Percentiles rank a stretch among this genome's conserved stretches.
These are phyloP conservation scores for Drosophila sucinea DNA, from an alignment of 1,140 invertebrate species.

Conservation along the genomic window DNA sequence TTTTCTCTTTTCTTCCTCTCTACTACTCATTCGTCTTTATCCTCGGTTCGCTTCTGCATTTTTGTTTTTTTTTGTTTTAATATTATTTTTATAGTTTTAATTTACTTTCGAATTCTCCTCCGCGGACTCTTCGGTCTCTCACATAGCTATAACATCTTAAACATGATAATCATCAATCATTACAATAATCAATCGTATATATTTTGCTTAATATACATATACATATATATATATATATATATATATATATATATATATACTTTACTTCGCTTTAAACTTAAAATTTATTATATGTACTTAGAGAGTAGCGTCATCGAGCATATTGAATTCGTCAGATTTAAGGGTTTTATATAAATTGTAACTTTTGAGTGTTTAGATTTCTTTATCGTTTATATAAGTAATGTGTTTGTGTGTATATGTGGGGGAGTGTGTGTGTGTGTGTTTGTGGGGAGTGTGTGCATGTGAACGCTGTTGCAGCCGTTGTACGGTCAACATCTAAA, in stretches of 20 bases:
- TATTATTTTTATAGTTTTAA: slow-evolving; percentile 11
- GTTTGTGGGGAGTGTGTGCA: slow-evolving; percentile 23
- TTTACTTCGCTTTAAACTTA: slow-evolving; percentile 75
- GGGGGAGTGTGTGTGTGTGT: neutral
- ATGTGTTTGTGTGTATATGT: slow-evolving; percentile 5
- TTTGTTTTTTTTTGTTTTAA: neutral
- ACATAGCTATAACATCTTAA: slow-evolving; percentile 81
- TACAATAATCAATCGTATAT: slow-evolving; percentile 74
- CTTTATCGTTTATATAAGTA: slow-evolving; percentile 20
- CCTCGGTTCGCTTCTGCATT: slow-evolving; percentile 45
- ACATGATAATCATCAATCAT: slow-evolving; percentile 70
- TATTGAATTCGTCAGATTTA: slow-evolving; percentile 79
- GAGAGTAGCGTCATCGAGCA: slow-evolving; percentile 81
- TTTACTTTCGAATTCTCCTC: slow-evolving; percentile 40
- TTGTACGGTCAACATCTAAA: slow-evolving; percentile 62
- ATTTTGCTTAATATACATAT: slow-evolving; percentile 38
- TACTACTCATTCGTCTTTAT: neutral
- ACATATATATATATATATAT: slow-evolving; percentile 53
- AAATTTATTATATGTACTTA: slow-evolving; percentile 74
- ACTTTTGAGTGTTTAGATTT: slow-evolving; percentile 11
- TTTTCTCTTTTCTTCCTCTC: neutral
- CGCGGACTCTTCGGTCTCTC: slow-evolving; percentile 51
- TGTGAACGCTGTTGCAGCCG: slow-evolving; percentile 44
- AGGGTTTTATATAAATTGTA: slow-evolving; percentile 46
- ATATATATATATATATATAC: slow-evolving; percentile 39